Conservation (phyloP, 2,888 invertebrate genomes). For the Furcula furcula region DNA sequence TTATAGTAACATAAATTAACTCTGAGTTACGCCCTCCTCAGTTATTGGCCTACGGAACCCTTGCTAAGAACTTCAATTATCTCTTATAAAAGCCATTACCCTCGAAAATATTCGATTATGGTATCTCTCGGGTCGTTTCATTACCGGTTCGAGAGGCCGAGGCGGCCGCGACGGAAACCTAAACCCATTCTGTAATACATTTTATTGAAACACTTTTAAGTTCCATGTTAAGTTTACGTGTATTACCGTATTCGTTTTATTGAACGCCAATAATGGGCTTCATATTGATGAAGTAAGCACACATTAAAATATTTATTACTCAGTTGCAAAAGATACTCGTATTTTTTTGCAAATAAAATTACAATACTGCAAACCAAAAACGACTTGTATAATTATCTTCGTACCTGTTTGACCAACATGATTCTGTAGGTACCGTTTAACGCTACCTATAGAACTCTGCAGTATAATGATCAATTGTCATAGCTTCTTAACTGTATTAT, state of each 20-base stretch:
- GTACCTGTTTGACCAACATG: too few relatives aligned
- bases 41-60: conserved; percentile 51
- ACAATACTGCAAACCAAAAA: too few relatives aligned
- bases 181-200: conserved; percentile 45
- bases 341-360: too few relatives aligned
- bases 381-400: too few relatives aligned
- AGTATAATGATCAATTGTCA: too few relatives aligned
- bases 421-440: too few relatives aligned
- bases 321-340: too few relatives aligned
- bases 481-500: too few relatives aligned
- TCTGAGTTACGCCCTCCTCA: conserved; percentile 57
- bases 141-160: conserved; percentile 42
- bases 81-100: conserved; percentile 42
- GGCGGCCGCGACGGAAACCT: too few relatives aligned
- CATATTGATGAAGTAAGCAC: conserved; percentile 14
- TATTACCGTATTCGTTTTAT: conserved; percentile 27
- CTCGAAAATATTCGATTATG: conserved; percentile 42
- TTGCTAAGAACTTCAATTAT: conserved; percentile 40
- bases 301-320: not conserved
- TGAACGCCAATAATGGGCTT: conserved; percentile 19
- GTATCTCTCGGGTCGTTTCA: conserved; percentile 39
- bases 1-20: conserved; percentile 78
- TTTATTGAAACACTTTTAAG: conserved; percentile 54
- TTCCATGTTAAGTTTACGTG: conserved; percentile 38
- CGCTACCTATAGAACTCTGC: too few relatives aligned